Evolutionary conservation across 2,888 invertebrate species (phyloP).

Genomic region (Drosophila trichaetosa): DNA sequence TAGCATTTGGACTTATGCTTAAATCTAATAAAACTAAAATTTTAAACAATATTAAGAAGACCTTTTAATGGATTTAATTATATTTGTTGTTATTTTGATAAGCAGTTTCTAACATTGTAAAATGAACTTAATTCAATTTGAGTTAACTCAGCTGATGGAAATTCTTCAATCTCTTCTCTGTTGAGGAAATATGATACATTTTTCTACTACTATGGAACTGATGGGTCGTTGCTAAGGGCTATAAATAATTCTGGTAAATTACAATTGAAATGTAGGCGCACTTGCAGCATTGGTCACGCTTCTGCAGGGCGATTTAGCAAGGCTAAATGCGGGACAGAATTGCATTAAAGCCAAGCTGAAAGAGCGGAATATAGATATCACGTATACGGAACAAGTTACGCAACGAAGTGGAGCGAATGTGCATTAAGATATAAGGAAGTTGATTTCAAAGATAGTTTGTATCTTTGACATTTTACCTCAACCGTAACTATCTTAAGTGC

Average conservation of each 20-base stretch:
- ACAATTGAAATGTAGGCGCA: neutral
- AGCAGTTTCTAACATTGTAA: neutral
- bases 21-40: neutral
- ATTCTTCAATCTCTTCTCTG: neutral
- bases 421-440: neutral
- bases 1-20: neutral
- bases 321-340: neutral
- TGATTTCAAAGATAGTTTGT: neutral
- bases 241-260: neutral
- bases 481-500: neutral
- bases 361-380: neutral
- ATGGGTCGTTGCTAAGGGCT: neutral
- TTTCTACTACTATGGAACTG: neutral
- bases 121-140: neutral
- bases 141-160: neutral
- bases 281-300: neutral
- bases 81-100: neutral
- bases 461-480: conserved; percentile 5
- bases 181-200: neutral
- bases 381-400: conserved; percentile 1
- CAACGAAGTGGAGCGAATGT: conserved; percentile 2
- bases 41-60: neutral
- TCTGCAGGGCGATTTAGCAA: neutral
- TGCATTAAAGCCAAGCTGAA: neutral
- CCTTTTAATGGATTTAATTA: neutral